Percentiles rank a stretch among this genome's conserved stretches.
These are phyloP conservation scores for Montifringilla adamsi DNA, from an alignment of 2,113 vertebrate genomes.

Conservation along the genomic window DNA sequence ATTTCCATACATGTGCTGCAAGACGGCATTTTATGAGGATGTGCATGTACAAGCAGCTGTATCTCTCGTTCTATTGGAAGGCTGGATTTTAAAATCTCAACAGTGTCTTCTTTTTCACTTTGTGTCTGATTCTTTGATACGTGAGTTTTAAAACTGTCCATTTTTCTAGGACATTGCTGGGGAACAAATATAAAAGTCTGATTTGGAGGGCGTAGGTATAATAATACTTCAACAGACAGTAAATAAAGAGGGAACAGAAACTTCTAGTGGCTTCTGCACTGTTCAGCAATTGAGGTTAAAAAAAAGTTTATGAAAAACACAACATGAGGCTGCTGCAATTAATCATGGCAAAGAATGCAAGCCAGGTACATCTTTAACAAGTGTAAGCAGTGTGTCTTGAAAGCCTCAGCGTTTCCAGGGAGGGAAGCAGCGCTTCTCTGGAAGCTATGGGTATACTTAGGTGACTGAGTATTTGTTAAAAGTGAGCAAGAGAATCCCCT, in stretches of 20 bases:
- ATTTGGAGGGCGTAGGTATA: background rate
- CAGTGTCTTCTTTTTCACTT: background rate
- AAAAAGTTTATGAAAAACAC: background rate
- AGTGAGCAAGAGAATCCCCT: background rate
- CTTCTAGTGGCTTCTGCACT: background rate
- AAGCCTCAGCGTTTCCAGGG: background rate
- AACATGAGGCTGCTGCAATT: background rate
- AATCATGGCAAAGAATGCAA: background rate
- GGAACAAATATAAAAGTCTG: background rate
- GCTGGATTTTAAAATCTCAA: background rate
- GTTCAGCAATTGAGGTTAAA: background rate
- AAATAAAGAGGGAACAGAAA: background rate
- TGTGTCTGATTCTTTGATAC: background rate
- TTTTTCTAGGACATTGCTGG: background rate
- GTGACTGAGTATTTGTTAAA: background rate
- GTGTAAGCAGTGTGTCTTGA: background rate
- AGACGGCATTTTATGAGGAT: background rate
- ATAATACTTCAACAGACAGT: background rate
- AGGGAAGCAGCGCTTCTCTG: background rate
- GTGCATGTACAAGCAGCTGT: background rate
- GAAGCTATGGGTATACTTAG: background rate
- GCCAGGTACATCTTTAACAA: background rate
- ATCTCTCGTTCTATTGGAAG: background rate
- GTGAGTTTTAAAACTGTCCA: background rate
- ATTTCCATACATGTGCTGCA: background rate